These are phyloP conservation scores for Rotaria macrura DNA, from an alignment of 2,888 invertebrate species.

Conservation along the genomic window DNA sequence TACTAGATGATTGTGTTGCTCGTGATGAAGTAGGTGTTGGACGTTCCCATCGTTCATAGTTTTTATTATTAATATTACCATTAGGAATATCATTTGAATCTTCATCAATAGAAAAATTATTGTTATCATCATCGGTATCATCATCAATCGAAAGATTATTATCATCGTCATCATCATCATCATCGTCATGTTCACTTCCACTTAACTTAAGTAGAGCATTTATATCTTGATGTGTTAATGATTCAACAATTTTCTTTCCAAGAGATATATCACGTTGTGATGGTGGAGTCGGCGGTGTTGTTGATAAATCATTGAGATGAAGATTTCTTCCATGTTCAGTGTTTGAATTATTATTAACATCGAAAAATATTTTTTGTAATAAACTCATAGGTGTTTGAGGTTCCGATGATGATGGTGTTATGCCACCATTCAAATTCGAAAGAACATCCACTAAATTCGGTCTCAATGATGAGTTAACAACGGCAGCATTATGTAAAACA, in stretches of 20 bases:
- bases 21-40: background rate
- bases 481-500: background rate
- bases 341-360: background rate
- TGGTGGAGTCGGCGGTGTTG: background rate
- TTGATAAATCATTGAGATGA: background rate
- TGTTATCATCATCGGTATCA: background rate
- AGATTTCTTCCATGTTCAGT: background rate
- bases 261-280: background rate
- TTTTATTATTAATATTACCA: slow-evolving; percentile 12
- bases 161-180: background rate
- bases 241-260: background rate
- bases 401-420: background rate
- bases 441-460: slow-evolving; percentile 6
- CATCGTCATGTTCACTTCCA: slow-evolving; percentile 18
- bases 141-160: background rate
- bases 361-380: background rate
- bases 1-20: background rate
- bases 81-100: slow-evolving; percentile 4
- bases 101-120: background rate
- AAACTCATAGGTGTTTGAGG: background rate
- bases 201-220: background rate
- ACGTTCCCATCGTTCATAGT: background rate
- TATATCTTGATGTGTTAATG: slow-evolving; percentile 16
- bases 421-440: background rate
- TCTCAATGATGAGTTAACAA: background rate